A percentile compares a stretch with the other conserved stretches of the same genome.
Evolutionary conservation across 2,113 vertebrate genomes (phyloP).

Genomic region (Naja naja): DNA sequence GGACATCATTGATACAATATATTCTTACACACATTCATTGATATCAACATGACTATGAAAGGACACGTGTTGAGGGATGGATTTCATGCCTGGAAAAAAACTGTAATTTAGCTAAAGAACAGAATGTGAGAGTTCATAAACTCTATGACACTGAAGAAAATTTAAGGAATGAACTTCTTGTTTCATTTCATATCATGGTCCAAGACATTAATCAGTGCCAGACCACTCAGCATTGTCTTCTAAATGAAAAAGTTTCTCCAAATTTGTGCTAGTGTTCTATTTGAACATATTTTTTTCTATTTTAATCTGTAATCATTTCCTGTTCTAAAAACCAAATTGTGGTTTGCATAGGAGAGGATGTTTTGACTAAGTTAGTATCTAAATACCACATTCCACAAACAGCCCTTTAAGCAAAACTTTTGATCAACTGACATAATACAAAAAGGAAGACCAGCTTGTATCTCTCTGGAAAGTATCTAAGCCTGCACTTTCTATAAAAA

Average conservation of each 20-base stretch:
- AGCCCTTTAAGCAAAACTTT: not conserved
- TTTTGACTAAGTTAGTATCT: conserved; percentile 24
- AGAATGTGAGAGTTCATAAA: conserved; percentile 6
- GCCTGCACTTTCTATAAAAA: not conserved
- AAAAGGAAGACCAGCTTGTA: not conserved
- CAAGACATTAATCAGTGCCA: conserved; percentile 33
- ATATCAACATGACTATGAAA: not conserved
- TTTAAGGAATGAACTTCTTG: conserved; percentile 12
- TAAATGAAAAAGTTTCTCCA: conserved; percentile 4
- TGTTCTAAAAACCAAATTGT: conserved; percentile 62
- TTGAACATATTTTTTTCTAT: conserved; percentile 34
- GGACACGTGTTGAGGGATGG: not conserved
- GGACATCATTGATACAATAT: not conserved
- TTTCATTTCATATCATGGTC: not conserved
- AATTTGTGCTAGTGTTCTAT: conserved; percentile 39
- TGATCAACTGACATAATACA: not conserved
- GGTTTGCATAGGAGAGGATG: not conserved
- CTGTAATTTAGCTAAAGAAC: not conserved
- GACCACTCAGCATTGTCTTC: not conserved
- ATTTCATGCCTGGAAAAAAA: not conserved
- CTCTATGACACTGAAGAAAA: conserved; percentile 15
- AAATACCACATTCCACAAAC: conserved; percentile 35
- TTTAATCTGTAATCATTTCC: conserved; percentile 69
- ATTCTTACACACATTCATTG: not conserved
- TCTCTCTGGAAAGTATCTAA: not conserved